A percentile compares a stretch with the other conserved stretches of the same genome.
These are phyloP conservation scores for Gymnorhina tibicen DNA, from an alignment of 2,113 vertebrate species.

Conservation along the genomic window DNA sequence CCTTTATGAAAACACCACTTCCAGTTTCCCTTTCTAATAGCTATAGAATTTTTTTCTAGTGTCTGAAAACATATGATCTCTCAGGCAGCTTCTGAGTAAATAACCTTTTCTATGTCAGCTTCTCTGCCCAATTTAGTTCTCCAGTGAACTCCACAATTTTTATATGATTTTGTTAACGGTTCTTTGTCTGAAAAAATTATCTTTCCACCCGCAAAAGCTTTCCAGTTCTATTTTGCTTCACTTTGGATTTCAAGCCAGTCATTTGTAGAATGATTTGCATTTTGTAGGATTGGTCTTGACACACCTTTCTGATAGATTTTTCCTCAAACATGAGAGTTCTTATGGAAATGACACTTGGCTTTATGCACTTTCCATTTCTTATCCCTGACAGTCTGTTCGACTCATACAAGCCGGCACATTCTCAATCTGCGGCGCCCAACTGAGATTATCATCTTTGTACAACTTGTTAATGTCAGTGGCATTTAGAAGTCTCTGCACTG, in stretches of 20 bases:
- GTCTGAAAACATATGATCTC: background rate
- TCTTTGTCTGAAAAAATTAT: background rate
- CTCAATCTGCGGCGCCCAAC: background rate
- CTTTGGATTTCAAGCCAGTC: background rate
- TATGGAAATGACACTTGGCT: slow-evolving; percentile 49
- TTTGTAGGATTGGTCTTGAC: slow-evolving; percentile 23
- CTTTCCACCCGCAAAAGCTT: background rate
- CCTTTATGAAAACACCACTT: background rate
- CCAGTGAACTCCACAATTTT: background rate
- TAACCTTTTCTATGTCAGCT: background rate
- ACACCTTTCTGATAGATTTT: slow-evolving; percentile 35
- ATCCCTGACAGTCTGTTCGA: background rate
- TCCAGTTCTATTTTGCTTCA: background rate
- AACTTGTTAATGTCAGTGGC: slow-evolving; percentile 58
- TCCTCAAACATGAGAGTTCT: background rate
- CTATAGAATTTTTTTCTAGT: background rate
- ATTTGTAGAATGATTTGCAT: slow-evolving; percentile 31
- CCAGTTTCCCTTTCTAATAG: background rate
- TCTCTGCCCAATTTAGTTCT: background rate
- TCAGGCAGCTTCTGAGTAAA: background rate
- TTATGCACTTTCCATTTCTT: slow-evolving; percentile 41
- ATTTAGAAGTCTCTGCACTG: slow-evolving; percentile 37
- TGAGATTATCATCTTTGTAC: slow-evolving; percentile 47
- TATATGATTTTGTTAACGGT: background rate
- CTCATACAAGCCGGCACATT: background rate